Evolutionary conservation across 2,797 vertebrate species (phyloP), one percentile per base, ranked within the genome.

Genomic region (Rhincodon typus): DNA sequence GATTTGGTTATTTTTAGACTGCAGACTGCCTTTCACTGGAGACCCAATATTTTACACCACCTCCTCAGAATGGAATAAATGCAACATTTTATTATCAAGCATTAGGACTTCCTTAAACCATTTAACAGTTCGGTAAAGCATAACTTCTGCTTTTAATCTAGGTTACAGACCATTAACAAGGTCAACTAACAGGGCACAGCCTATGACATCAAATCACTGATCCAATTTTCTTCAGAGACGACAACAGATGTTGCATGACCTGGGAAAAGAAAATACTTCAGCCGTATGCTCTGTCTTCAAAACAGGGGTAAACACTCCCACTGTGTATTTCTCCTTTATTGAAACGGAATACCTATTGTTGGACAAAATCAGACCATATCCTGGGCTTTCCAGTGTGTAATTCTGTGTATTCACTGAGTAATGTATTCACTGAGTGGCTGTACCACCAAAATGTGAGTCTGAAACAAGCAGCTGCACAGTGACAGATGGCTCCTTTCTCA

Each of bases 391-490:
- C 67, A 50, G 94, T 95, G 94, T 74, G 69, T 94, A 74, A 74
- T 74, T 74, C 69, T 17, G 69, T 74, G 94, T 34, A 74, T 95
- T 95, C 94, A 95, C 12, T 74, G 27, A 2, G 46, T 74, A 53
- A 95, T 95, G 69, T 34, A 95, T 95, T 74, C 94, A 95, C 12
- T 17, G 69, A 50, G 69, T 34, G 42, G 42, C 69, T 53, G 70
- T 25, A 46, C 19, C 38, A 74, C 69, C 38, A 50, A 74, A 42
- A 50, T 23, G 25, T 13, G 42, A 42, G 94, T 72, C 94, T 74
- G 94, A 69, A 70, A 25, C 23, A 53, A 70, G 66, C 97, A 97
- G 96, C 97, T 96, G 96, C 95, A 7, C 1, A 1, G 0, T 96
- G 96, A 96, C 96, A 96, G 96, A 96, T 96, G 96, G 96, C 95